phyloP scores from a whole-genome alignment of 2,797 vertebrate genomes.

The Pipistrellus pygmaeus region DNA sequence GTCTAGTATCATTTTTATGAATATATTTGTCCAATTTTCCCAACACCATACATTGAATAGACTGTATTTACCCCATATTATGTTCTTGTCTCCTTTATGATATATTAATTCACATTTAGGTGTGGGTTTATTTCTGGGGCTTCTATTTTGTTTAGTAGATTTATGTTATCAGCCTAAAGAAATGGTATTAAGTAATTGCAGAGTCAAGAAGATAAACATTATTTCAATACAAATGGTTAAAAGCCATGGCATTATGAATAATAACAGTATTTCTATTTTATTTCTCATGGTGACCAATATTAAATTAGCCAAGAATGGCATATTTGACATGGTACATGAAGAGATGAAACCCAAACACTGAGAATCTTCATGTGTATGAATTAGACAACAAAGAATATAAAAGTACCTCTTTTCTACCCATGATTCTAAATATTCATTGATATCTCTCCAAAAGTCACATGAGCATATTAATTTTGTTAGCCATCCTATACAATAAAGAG shows the following conservation, averaged over 20 bases:
- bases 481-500: background rate
- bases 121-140: background rate
- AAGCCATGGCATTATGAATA: background rate
- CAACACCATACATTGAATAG: background rate
- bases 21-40: background rate
- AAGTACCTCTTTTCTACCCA: background rate
- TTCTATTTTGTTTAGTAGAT: background rate
- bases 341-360: background rate
- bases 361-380: background rate
- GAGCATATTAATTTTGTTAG: background rate
- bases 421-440: background rate
- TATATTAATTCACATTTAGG: background rate
- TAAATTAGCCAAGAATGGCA: background rate
- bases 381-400: background rate
- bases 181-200: background rate
- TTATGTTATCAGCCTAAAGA: constrained; percentile 15
- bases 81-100: background rate
- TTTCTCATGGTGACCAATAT: constrained; percentile 19
- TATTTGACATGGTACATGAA: background rate
- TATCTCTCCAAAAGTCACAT: background rate
- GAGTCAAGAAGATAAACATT: background rate
- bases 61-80: background rate
- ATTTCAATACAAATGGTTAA: constrained; percentile 16
- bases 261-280: background rate
- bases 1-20: background rate